Conservation (phyloP, 2,888 invertebrate genomes). For the Lithophane leautieri region DNA sequence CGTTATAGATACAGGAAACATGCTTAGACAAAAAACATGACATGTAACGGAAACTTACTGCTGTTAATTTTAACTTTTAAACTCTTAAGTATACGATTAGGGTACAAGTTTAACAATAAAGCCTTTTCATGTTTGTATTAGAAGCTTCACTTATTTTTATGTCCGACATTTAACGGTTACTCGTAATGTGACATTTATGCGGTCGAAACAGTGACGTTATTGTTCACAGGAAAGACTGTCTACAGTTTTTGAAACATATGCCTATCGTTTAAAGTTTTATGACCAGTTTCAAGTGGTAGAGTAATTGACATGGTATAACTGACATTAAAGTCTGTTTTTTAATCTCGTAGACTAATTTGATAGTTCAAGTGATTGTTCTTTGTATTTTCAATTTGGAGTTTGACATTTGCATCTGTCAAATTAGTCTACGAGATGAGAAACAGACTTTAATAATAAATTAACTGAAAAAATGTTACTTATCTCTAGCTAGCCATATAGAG, state of each 20-base stretch:
- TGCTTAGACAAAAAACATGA: slow-evolving; percentile 53
- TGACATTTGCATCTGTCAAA: too few relatives aligned
- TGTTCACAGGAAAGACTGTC: slow-evolving; percentile 39
- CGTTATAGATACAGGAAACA: slow-evolving; percentile 55
- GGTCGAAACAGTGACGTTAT: slow-evolving; percentile 44
- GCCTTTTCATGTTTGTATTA: slow-evolving; percentile 66
- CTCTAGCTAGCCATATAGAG: background rate
- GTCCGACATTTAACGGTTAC: slow-evolving; percentile 58
- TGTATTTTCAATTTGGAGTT: too few relatives aligned
- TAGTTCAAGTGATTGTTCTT: too few relatives aligned
- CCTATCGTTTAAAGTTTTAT: slow-evolving; percentile 44
- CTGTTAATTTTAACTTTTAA: slow-evolving; percentile 45
- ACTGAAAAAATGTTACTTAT: background rate
- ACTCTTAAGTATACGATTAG: slow-evolving; percentile 51
- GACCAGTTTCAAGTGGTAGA: slow-evolving; percentile 39
- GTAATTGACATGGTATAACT: slow-evolving; percentile 26
- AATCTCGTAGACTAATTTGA: too few relatives aligned
- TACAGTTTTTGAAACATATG: slow-evolving; percentile 47
- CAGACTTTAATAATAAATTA: slow-evolving; percentile 4
- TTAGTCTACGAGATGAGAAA: too few relatives aligned
- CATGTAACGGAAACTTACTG: slow-evolving; percentile 60
- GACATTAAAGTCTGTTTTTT: background rate
- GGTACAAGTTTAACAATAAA: slow-evolving; percentile 60
- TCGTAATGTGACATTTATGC: slow-evolving; percentile 56
- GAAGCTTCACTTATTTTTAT: slow-evolving; percentile 66